Evolutionary conservation across 1,140 invertebrate species (phyloP), one percentile per base, ranked within the genome.

Genomic region (Babylonia areolata): DNA sequence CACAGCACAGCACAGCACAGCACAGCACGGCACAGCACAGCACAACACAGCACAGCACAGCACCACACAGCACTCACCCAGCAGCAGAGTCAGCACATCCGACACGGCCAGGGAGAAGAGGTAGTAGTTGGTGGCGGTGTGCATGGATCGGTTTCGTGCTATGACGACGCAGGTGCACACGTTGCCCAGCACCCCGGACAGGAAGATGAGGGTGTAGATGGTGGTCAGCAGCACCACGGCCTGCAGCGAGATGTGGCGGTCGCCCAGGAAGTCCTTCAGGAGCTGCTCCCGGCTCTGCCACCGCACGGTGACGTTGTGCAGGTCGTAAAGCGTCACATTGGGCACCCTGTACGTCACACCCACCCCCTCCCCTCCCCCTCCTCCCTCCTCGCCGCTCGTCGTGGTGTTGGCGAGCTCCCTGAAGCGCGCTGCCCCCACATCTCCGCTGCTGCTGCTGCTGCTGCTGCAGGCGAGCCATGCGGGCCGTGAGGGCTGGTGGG

Each of bases 141-240:
- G 95, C 97, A 99, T 97, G n/a, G 96, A 97, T 92, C 97, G 97
- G 94, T 99, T 99, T 88, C 96, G 96, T 37, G 97, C 95, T 80
- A 99, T 99, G 15, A 99, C 98, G 73, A 99, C 95, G 93, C 98
- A 99, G 11, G 98, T 99, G 92, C 96, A 97, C 15, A 98, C 95
- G 93, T 99, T 99, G 1, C 98, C 98, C 28, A 99, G 94, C 0
- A 97, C 94, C 1, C 98, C 98, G 1, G 96, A 96, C 1, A 98
- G 89, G 89, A 99, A 97, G 89, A 99, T 98, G 0, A 97, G 88
- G 0, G 95, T 92, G 93, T 99, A 99, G 39, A 98, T 95, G 9
- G 97, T 94, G 1, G 95, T 95, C 86, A 96, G 84, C 17, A 91
- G 78, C 15, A 91, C 87, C 35, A 90, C 87, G 0, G 87, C 89